These are phyloP conservation scores for Hydrotaea diabolus DNA, from an alignment of 2,888 invertebrate genomes.

Conservation along the genomic window DNA sequence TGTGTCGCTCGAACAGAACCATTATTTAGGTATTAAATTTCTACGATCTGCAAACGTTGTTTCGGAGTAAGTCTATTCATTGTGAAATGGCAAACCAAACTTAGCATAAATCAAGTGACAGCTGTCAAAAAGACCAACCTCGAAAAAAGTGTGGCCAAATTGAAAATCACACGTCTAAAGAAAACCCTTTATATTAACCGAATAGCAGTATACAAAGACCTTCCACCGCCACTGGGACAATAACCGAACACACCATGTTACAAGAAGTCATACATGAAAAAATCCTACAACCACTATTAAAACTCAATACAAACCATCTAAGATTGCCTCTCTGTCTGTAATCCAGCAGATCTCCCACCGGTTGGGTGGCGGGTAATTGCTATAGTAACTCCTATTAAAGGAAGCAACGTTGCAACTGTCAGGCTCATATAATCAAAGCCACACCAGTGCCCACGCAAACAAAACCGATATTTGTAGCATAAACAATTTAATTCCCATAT, in stretches of 20 bases:
- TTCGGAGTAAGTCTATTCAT: too few relatives aligned
- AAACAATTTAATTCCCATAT: constrained; percentile 46
- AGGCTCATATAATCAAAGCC: neutral
- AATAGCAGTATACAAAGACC: too few relatives aligned
- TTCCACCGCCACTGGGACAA: neutral
- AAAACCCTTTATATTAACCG: too few relatives aligned
- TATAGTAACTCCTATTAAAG: constrained; percentile 47
- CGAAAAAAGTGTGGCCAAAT: too few relatives aligned
- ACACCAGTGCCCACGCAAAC: neutral
- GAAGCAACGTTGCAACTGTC: constrained; percentile 29
- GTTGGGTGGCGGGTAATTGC: constrained; percentile 41
- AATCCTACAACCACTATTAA: constrained; percentile 26
- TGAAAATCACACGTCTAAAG: too few relatives aligned
- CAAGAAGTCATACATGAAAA: neutral
- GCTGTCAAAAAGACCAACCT: too few relatives aligned
- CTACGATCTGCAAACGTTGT: too few relatives aligned
- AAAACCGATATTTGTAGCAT: constrained; percentile 1
- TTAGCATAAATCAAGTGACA: too few relatives aligned
- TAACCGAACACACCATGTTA: neutral
- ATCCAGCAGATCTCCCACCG: neutral
- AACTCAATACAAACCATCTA: constrained; percentile 36
- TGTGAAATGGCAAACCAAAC: too few relatives aligned
- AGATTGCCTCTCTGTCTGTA: constrained; percentile 8
- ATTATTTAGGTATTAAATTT: too few relatives aligned
- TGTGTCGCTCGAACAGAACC: too few relatives aligned